Conservation (phyloP, 2,113 vertebrate species). For the Dasyurus viverrinus region DNA sequence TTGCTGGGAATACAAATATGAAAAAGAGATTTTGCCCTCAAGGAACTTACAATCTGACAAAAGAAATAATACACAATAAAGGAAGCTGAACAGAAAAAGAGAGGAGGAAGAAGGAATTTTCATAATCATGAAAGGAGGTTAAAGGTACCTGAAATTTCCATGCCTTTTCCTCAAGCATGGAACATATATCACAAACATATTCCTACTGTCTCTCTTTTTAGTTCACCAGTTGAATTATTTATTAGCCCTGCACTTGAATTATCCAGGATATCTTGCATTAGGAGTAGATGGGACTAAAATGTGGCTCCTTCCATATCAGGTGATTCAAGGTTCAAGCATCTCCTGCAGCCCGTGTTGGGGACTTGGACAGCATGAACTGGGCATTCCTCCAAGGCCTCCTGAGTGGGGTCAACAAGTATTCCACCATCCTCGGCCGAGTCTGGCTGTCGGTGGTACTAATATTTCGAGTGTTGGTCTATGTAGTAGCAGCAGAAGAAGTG, state of each 20-base stretch:
- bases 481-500: constrained; percentile 90
- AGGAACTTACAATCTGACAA: neutral
- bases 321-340: neutral
- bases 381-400: constrained; percentile 88
- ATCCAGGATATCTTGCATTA: neutral
- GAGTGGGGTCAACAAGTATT: constrained; percentile 92
- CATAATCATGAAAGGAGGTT: neutral
- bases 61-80: neutral
- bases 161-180: neutral
- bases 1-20: neutral
- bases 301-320: neutral
- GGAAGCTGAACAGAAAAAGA: neutral
- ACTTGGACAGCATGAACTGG: constrained; percentile 88
- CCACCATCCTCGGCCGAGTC: constrained; percentile 88
- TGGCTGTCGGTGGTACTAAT: constrained; percentile 93
- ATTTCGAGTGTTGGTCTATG: constrained; percentile 91
- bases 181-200: neutral
- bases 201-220: neutral
- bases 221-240: neutral
- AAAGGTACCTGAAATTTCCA: neutral
- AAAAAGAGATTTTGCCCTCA: neutral
- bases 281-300: neutral
- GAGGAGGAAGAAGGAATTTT: neutral
- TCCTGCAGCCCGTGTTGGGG: neutral
- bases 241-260: neutral